Evolutionary conservation across 2,113 vertebrate species (phyloP).

Genomic region (human): DNA sequence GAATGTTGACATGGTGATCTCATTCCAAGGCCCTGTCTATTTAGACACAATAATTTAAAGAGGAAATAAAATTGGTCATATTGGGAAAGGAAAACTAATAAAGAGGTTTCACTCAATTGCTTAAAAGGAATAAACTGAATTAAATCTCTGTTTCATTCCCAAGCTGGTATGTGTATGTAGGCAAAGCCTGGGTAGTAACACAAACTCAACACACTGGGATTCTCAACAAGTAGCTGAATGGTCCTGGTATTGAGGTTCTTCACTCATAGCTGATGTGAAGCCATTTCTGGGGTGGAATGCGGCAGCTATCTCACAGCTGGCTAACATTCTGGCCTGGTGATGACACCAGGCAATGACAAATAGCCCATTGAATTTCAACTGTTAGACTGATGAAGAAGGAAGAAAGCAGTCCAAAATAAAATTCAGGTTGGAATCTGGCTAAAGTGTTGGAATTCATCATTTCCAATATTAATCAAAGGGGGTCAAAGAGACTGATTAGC

Average conservation of each 20-base stretch:
- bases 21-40: conserved; percentile 68
- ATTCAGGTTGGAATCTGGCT: background rate
- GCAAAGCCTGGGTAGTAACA: conserved; percentile 47
- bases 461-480: background rate
- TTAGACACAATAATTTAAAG: conserved; percentile 79
- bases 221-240: conserved; percentile 29
- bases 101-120: conserved; percentile 65
- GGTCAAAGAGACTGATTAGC: conserved; percentile 14
- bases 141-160: conserved; percentile 73
- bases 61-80: conserved; percentile 76
- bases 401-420: background rate
- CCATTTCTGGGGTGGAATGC: conserved; percentile 16
- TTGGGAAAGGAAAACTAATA: conserved; percentile 78
- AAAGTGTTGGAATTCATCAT: conserved; percentile 28
- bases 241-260: background rate
- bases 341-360: conserved; percentile 35
- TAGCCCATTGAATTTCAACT: conserved; percentile 48
- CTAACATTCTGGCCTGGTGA: background rate
- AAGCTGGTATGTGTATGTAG: conserved; percentile 41
- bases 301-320: conserved; percentile 19
- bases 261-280: background rate
- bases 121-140: conserved; percentile 74
- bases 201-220: conserved; percentile 28
- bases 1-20: conserved; percentile 75
- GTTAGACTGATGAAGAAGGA: conserved; percentile 24